Evolutionary conservation across 1,140 invertebrate genomes (phyloP).

Genomic region (Samia ricini): DNA sequence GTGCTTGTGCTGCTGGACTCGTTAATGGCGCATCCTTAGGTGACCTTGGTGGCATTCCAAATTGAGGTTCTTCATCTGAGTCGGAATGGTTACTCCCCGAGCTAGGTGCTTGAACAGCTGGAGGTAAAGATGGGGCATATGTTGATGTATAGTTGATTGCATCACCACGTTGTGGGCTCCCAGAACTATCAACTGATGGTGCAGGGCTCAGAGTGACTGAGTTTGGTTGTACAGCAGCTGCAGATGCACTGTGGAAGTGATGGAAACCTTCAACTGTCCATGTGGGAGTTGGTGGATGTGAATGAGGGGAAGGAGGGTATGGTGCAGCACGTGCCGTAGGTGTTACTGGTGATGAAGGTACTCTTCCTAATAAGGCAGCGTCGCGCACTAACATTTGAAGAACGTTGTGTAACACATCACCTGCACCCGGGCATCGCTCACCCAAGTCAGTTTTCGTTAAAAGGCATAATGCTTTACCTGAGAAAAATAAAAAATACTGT

Average conservation of each 20-base stretch:
- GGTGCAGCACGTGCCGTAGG: slow-evolving; percentile 89
- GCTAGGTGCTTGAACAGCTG: slow-evolving; percentile 60
- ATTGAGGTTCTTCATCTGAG: slow-evolving; percentile 84
- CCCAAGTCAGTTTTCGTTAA: slow-evolving; percentile 93
- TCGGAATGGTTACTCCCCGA: slow-evolving; percentile 86
- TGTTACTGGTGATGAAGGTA: slow-evolving; percentile 90
- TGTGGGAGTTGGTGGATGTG: slow-evolving; percentile 87
- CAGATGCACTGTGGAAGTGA: slow-evolving; percentile 81
- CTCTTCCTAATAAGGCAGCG: slow-evolving; percentile 84
- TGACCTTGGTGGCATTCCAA: slow-evolving; percentile 56
- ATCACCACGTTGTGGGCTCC: slow-evolving; percentile 87
- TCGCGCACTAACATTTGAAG: slow-evolving; percentile 92
- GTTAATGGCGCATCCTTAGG: slow-evolving; percentile 69
- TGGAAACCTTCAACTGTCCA: slow-evolving; percentile 82
- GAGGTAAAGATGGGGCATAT: slow-evolving; percentile 84
- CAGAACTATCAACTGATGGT: slow-evolving; percentile 91
- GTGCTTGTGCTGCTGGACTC: slow-evolving; percentile 58
- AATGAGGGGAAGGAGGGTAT: slow-evolving; percentile 86
- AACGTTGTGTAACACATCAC: slow-evolving; percentile 95
- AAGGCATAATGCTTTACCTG: slow-evolving; percentile 93
- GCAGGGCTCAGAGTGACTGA: slow-evolving; percentile 94
- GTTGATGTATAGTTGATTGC: slow-evolving; percentile 88
- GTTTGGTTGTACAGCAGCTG: slow-evolving; percentile 84
- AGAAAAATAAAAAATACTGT: slow-evolving; percentile 33
- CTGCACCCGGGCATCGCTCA: slow-evolving; percentile 93